Conservation (phyloP, 2,113 vertebrate genomes). For the Psettodes erumei region DNA sequence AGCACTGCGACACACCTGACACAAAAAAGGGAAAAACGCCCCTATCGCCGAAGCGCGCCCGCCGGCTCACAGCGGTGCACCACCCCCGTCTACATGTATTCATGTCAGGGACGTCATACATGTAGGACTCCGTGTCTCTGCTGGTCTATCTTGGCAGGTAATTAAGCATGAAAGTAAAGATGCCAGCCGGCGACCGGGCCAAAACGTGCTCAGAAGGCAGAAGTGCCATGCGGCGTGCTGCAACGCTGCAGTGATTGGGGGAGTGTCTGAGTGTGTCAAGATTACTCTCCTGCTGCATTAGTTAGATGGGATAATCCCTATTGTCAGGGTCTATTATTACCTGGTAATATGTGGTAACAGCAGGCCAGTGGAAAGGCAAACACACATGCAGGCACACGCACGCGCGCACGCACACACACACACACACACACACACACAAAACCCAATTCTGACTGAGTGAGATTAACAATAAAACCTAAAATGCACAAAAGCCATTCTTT, state of each 20-base stretch:
- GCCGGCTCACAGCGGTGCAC: not conserved
- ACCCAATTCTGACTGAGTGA: slow-evolving; percentile 40
- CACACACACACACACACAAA: slow-evolving; percentile 9
- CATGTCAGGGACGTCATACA: slow-evolving; percentile 62
- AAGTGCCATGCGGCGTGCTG: slow-evolving; percentile 62
- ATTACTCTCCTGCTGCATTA: slow-evolving; percentile 69
- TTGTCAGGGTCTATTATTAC: slow-evolving; percentile 72
- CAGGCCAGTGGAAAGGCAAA: slow-evolving; percentile 38
- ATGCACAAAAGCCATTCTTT: slow-evolving; percentile 16
- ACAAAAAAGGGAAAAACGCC: not conserved
- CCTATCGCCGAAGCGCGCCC: not conserved
- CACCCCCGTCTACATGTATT: slow-evolving; percentile 44
- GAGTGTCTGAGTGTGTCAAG: slow-evolving; percentile 61
- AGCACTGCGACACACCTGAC: not conserved
- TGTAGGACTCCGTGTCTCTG: slow-evolving; percentile 61
- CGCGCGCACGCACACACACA: not conserved
- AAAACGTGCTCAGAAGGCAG: slow-evolving; percentile 76
- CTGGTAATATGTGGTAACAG: slow-evolving; percentile 62
- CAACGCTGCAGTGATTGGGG: slow-evolving; percentile 57
- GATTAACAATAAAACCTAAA: slow-evolving; percentile 27
- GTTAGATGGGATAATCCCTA: slow-evolving; percentile 73
- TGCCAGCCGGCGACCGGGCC: slow-evolving; percentile 51
- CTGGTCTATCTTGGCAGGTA: slow-evolving; percentile 75
- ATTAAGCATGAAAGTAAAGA: slow-evolving; percentile 81
- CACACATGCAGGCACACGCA: too few relatives aligned